A percentile compares a stretch with the other conserved stretches of the same genome.
These are phyloP conservation scores for Ectropis crepuscularia DNA, from an alignment of 2,888 invertebrate species.

Conservation along the genomic window DNA sequence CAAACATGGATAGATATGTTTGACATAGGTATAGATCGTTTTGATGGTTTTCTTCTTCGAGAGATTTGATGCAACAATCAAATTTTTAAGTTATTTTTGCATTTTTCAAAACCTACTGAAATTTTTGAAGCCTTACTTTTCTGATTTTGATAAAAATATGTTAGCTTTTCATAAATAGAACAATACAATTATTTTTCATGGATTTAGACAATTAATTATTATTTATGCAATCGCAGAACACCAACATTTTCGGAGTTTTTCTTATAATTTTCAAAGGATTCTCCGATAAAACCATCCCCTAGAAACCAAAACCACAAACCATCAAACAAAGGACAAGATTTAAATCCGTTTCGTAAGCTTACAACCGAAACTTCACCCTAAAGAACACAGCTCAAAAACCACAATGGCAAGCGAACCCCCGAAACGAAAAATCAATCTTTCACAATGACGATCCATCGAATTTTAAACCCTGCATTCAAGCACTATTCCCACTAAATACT, in stretches of 20 bases:
- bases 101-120: neutral
- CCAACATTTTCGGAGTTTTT: neutral
- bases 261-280: neutral
- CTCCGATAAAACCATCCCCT: neutral
- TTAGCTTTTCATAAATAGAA: neutral
- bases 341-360: slow-evolving; percentile 3
- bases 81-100: no score
- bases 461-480: slow-evolving; percentile 25
- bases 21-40: no score
- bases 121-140: neutral
- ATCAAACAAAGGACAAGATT: slow-evolving; percentile 5
- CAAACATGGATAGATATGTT: no score
- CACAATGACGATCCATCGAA: slow-evolving; percentile 52
- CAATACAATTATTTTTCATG: no score
- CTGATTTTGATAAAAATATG: neutral
- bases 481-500: slow-evolving; percentile 28
- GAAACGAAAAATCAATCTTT: slow-evolving; percentile 71
- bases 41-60: no score
- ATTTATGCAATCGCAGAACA: neutral
- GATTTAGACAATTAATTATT: neutral
- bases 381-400: slow-evolving; percentile 50
- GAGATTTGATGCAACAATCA: no score
- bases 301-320: neutral
- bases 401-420: slow-evolving; percentile 53
- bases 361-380: slow-evolving; percentile 24